Base-by-base conservation (phyloP, 2,797 vertebrate species). In the Sebastes itinus region DNA sequence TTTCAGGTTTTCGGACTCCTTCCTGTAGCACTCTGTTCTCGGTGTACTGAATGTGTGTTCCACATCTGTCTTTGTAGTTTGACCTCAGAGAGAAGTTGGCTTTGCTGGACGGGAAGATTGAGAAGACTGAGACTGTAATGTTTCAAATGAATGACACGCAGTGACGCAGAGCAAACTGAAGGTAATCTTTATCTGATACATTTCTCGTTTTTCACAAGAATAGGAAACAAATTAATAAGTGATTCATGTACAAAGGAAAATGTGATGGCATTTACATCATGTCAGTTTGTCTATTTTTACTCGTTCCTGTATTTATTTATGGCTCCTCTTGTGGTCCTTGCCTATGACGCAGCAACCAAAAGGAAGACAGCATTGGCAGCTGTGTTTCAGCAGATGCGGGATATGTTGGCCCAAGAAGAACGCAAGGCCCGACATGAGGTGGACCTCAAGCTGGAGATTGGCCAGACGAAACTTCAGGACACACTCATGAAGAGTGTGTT, bases 381-480 rank as follows among this genome's bases (percentile, higher is more conserved):
- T 0, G 96, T 97, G 30, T 98, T 96, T 85, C 86, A 81, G 78
- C 96, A 97, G 90, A 96, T 98, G 20, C 94, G 90, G 81, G 92
- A 94, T 16, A 73, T 97, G 82, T 85, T 99, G 56, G 93, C 92
- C 6, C 85, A 86, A 42, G 96, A 95, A 2, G 97, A 98, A 94
- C 83, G 59, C 0, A 91, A 90, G 0, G 78, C 93, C 4, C 81
- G 93, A 32, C 90, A 22, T 2, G 72, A 85, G 13, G 81, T 99
- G 74, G 94, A 95, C 77, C 93, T 90, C 1, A 98, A 99, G 86
- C 92, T 97, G 90, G 95, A 95, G 77, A 95, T 77, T 27, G 94
- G 96, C 60, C 92, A 61, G 38, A 77, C 16, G 76, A 97, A 96
- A 82, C 90, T 96, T 2, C 90, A 85, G 54, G 69, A 4, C 13